Percentiles rank a stretch among this genome's conserved stretches.
Evolutionary conservation across 2,888 invertebrate species (phyloP).

Genomic region (Dynastes hyllus): DNA sequence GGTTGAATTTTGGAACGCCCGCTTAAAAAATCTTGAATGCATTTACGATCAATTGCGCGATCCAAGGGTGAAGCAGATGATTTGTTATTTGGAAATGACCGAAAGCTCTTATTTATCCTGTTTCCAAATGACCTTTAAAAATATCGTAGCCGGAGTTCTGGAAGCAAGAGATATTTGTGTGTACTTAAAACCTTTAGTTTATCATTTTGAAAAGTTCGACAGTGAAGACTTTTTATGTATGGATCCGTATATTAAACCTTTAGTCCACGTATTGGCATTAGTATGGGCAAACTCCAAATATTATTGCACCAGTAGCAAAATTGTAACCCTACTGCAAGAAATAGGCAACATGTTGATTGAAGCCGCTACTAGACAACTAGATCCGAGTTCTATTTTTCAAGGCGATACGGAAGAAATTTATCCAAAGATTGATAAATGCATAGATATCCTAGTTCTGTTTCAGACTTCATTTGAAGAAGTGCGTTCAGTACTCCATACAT

Average conservation of each 20-base stretch:
- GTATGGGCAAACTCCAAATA: conserved; percentile 88
- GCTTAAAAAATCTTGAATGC: conserved; percentile 87
- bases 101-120: conserved; percentile 86
- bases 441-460: conserved; percentile 64
- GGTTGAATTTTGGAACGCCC: conserved; percentile 86
- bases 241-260: conserved; percentile 75
- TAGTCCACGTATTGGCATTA: conserved; percentile 87
- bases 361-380: conserved; percentile 81
- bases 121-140: conserved; percentile 85
- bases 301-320: conserved; percentile 71
- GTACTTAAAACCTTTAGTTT: conserved; percentile 83
- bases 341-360: conserved; percentile 88
- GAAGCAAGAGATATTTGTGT: conserved; percentile 90
- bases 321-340: conserved; percentile 84
- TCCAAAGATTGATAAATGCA: conserved; percentile 62
- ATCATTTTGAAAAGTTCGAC: conserved; percentile 82
- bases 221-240: conserved; percentile 80
- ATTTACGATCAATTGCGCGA: conserved; percentile 91
- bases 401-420: conserved; percentile 77
- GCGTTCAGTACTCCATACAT: conserved; percentile 69
- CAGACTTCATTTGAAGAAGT: conserved; percentile 71
- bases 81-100: conserved; percentile 79
- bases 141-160: conserved; percentile 84
- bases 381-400: conserved; percentile 88
- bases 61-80: conserved; percentile 88